Evolutionary conservation across 2,797 vertebrate species (phyloP), one percentile per base, ranked within the genome.

Genomic region (Melopsittacus undulatus): DNA sequence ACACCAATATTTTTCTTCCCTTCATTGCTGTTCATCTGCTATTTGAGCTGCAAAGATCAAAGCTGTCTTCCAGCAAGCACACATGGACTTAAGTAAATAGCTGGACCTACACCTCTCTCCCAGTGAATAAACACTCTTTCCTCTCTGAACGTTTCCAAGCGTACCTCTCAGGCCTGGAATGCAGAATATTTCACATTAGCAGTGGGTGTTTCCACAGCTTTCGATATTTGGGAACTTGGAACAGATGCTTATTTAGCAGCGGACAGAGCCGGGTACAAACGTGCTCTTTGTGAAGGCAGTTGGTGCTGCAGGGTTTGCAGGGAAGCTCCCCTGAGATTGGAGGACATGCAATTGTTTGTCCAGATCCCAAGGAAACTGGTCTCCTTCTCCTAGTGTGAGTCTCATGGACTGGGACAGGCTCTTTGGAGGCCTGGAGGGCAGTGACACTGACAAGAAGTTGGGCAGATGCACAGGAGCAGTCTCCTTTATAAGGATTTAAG

Each of bases 211-310:
- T 97, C 96, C 94, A 97, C 86, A n/a, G 93, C 97, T 94, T 85
- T 97, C 2, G 8, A 84, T 97, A 96, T 97, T 97, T 96, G 87
- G 95, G 96, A 95, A 74, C 96, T 80, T 76, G 95, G 96, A 97
- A 98, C 97, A 98, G 97, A 97, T 97, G 97, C 97, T 96, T 96
- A 95, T 98, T 98, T 97, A 97, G 97, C 96, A 97, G 93, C 64
- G 56, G 95, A 95, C 82, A 63, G 94, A 61, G 94, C 38, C 48
- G 80, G 92, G 95, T 91, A 97, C 96, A 98, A 96, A 97, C 3
- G 23, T 95, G 95, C 81, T 96, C 94, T 98, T 95, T 95, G 91
- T 97, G 92, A 94, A 90, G 87, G 89, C 89, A 64, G 97, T 95
- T 83, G 93, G 83, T 5, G 49, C 97, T 83, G 87, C 42, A 57